Base-by-base conservation (phyloP, 1,140 invertebrate genomes). In the Dreissena polymorpha region DNA sequence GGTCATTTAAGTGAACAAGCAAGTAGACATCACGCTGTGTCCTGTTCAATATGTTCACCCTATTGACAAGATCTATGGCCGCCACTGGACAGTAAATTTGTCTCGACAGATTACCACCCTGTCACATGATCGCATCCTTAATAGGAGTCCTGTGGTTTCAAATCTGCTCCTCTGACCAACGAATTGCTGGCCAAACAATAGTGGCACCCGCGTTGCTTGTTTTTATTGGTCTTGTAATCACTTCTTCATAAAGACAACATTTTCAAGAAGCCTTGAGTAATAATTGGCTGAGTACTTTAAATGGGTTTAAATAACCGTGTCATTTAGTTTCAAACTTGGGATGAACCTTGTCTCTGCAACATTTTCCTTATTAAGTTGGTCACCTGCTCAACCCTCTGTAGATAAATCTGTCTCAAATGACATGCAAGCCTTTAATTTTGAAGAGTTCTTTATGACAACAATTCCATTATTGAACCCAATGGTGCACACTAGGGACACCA, bases 151-250 rank as follows among this genome's bases (percentile, higher is more conserved):
- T 27, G 29, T 67, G 71, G 64, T 23, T 82, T 73, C 73, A 82
- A 74, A 57, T 73, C 68, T 39, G 79, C 79, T 21, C 29, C 70
- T 25, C 21, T 82, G 79, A 82, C 79, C 79, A 70, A 7, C 63
- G 63, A 64, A 51, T 74, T 57, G 71, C 60, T 71, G 53, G 39
- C 68, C 69, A 74, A 64, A 55, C 69, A 68, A 72, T 73, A 57
- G 63, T 39, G 64, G 64, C 79, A 81, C 27, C 21, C 18, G 29
- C 2, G 16, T 51, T 82, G 10, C 73, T 82, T 67, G 39, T 72
- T 21, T 80, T 80, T 80, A 72, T 72, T 53, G 14, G 29, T 57
- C 49, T 67, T 3, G 13, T 21, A 69, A 69, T 69, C 64, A 65
- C 23, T 25, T 29, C 0, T 60, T 60, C 6, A 60, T 60, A 60